Evolutionary conservation across 2,888 invertebrate species (phyloP).

Genomic region (Leucozona laternaria): DNA sequence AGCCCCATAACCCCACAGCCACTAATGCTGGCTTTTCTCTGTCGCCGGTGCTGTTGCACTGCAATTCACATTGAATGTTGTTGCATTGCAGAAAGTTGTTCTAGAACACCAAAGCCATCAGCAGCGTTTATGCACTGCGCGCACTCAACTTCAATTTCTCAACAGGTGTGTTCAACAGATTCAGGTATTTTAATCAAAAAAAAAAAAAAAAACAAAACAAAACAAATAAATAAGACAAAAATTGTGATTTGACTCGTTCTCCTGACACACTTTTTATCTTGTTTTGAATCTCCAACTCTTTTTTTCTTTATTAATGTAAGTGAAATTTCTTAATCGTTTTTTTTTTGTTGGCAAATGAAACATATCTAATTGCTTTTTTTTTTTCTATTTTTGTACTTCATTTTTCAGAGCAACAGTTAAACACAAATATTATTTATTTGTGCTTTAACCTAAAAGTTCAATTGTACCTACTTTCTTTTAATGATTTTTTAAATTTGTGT

Average conservation of each 20-base stretch:
- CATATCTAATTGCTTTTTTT: not conserved
- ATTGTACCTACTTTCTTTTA: not conserved
- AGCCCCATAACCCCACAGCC: not conserved
- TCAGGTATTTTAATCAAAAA: constrained; percentile 7
- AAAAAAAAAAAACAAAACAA: not conserved
- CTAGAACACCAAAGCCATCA: constrained; percentile 57
- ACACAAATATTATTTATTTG: not conserved
- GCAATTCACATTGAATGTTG: constrained; percentile 64
- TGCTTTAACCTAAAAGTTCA: not conserved
- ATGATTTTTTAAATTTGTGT: not conserved
- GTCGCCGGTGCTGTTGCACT: constrained; percentile 12
- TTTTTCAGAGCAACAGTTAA: not conserved
- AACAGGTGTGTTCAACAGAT: constrained; percentile 53
- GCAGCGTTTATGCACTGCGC: constrained; percentile 14
- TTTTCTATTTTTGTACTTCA: not conserved
- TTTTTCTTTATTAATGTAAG: constrained; percentile 78
- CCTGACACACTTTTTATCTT: constrained; percentile 80
- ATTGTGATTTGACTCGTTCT: constrained; percentile 77
- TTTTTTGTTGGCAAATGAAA: constrained; percentile 28
- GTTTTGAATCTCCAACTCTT: constrained; percentile 52
- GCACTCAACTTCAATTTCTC: constrained; percentile 28
- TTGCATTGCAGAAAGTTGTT: constrained; percentile 74
- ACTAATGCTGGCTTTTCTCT: not conserved
- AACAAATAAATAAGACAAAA: constrained; percentile 11
- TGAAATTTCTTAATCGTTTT: constrained; percentile 81